Conservation (phyloP, 2,797 vertebrate species). For the Mus caroli region DNA sequence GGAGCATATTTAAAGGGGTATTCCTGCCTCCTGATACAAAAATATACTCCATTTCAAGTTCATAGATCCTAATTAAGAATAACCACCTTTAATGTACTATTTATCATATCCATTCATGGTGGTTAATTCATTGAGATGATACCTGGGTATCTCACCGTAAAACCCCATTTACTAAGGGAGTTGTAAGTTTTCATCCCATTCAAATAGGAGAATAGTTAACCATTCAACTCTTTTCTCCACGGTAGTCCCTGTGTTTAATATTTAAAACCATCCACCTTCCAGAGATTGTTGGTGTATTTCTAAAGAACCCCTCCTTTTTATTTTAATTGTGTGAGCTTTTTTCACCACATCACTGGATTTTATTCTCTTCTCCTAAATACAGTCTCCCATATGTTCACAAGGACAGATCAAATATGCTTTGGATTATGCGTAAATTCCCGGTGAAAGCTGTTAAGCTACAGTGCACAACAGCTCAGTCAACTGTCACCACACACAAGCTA, state of each 20-base stretch:
- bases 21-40: slow-evolving; percentile 26
- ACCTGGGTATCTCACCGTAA: slow-evolving; percentile 75
- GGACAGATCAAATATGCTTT: slow-evolving; percentile 66
- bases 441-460: neutral
- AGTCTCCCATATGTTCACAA: slow-evolving; percentile 15
- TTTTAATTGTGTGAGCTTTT: slow-evolving; percentile 56
- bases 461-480: neutral
- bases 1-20: slow-evolving; percentile 3
- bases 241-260: slow-evolving; percentile 3
- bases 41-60: slow-evolving; percentile 56
- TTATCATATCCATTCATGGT: slow-evolving; percentile 60
- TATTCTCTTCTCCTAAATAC: slow-evolving; percentile 55
- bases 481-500: slow-evolving; percentile 8
- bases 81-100: slow-evolving; percentile 63
- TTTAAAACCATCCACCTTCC: slow-evolving; percentile 9
- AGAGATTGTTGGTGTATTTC: neutral
- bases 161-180: slow-evolving; percentile 50
- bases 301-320: neutral
- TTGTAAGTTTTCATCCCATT: slow-evolving; percentile 21
- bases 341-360: slow-evolving; percentile 36
- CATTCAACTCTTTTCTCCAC: slow-evolving; percentile 58
- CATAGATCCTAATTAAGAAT: slow-evolving; percentile 72
- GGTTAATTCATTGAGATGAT: slow-evolving; percentile 64
- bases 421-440: slow-evolving; percentile 48
- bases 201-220: slow-evolving; percentile 45